Evolutionary conservation across 37 sponge, comb jelly and placozoan species (phyloP), one percentile per base, ranked within the genome.

Genomic region (Chondrosia reniformis): DNA sequence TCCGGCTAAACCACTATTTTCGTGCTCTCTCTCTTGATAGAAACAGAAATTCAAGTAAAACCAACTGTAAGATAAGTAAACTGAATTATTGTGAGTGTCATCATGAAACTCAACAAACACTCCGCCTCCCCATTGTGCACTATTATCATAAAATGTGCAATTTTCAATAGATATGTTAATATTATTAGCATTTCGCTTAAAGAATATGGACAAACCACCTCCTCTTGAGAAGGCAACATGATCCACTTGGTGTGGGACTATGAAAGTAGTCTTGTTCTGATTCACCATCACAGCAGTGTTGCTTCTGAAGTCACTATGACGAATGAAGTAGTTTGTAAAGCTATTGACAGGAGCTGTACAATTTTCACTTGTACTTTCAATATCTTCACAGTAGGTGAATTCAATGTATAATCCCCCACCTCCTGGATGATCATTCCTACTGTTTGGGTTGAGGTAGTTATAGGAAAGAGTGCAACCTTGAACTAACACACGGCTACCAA

Each of bases 391-490:
- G 58, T 80, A 83, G 31, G 46, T 74, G 67, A 83, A 79, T 64
- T 88, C 89, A 19, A 88, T 67, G 24, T 39, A 38, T 32, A 88
- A 59, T 5, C 89, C 89, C 15, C 81, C 84, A 42, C 84, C 84
- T 17, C 89, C 84, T 33, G 83, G 32, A 34, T 19, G 25, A 1
- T 4, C 0, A 1, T 4, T 10, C 77, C 72, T 64, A 17, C 43
- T 45, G 25, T 30, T 3, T 4, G 63, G 19, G 55, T 37, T 4
- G 27, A 66, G 39, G 9, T 8, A 8, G 58, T 74, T 65, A 54
- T 72, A 55, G 25, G 0, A 17, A 45, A 88, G 84, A 52, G 36
- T 76, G 44, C 55, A 80, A 6, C 36, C 3, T 10, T 33, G 2
- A 57, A 87, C 72, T 0, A 30, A 42, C 22, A 81, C 82, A n/a